Evolutionary conservation across 2,113 vertebrate species (phyloP), one percentile per base, ranked within the genome.

Genomic region (Tychaedon coryphoeus): DNA sequence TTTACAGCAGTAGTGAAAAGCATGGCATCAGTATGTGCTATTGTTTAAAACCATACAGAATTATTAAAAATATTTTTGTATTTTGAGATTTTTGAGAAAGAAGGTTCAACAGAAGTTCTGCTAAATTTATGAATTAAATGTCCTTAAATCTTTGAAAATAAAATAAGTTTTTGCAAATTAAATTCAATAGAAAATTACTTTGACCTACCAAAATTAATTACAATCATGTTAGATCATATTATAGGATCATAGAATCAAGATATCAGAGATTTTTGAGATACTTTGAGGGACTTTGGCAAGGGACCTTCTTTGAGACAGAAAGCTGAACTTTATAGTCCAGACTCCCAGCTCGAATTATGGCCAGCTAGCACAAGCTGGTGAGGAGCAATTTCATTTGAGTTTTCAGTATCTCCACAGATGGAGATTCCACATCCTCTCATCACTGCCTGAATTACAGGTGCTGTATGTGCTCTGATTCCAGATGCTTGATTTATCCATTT

Each of bases 391-490:
- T 45, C 10, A 8, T 11, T 2, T 74, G 12, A 3, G 7, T 57
- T 91, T 71, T 76, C 42, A 47, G 0, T 38, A 28, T 33, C 20
- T 57, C n/a, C 15, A 38, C 5, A 57, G 6, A 80, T 9, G 12
- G 22, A 75, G 22, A 80, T 7, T 38, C 29, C n/a, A 42, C 8
- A n/a, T 24, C 17, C 12, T 76, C 33, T 81, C 54, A 47, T 19
- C 10, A 13, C 19, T 22, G 5, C 42, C 34, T 77, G 38, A 70
- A 61, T 58, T 66, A n/a, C 0, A 57, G 7, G 31, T 61, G 13
- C 10, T 84, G 15, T 17, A 61, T 0, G 0, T 62, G 20, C 38
- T 85, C 31, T 2, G 3, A 67, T 51, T 48, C 10, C 38, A 54
- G 9, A 17, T 2, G 1, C 23, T 45, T 58, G 6, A 50, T 80